Base-by-base conservation (phyloP, 2,797 vertebrate species). In the Calcarius lapponicus region DNA sequence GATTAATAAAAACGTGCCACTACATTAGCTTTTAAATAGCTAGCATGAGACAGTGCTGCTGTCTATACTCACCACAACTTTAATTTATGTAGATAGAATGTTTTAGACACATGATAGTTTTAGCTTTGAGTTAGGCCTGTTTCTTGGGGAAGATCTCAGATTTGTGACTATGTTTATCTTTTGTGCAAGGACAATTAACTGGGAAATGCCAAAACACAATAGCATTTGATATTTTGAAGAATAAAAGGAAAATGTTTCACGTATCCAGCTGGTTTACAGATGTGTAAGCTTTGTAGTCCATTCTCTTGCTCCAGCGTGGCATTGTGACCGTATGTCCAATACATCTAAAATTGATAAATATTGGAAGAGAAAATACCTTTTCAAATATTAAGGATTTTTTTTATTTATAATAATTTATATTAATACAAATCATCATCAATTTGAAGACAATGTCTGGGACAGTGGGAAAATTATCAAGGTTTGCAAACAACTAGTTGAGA, bases 191-290 rank as follows among this genome's bases (percentile, higher is more conserved):
- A 98, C 98, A 98, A 98, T 98, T 98, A 97, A 97, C 94, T 97
- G 95, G 96, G 96, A 97, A 82, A 97, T 98, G 98, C 98, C 98
- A 99, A 98, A 98, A 98, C 98, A 98, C 98, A 98, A 98, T 97
- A 97, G 98, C 97, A 98, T 98, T 98, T 98, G 98, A 98, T 98
- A 98, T 98, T 98, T 98, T 98, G 98, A 98, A 98, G 98, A 98
- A 97, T 96, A 98, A 98, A 97, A 98, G 98, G 97, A 97, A 98
- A 98, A 97, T 98, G 98, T 97, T 98, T 98, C 98, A 94, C 87
- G 93, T 98, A 97, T 96, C 99, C 99, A 99, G 99, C 98, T 99
- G 99, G 98, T 98, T 98, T 98, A 97, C 99, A 99, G 99, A 99
- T 99, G 99, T 99, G 97, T 96, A 85, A 94, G 97, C 97, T 98